Conservation (phyloP, 2,113 vertebrate genomes). For the Meriones unguiculatus region DNA sequence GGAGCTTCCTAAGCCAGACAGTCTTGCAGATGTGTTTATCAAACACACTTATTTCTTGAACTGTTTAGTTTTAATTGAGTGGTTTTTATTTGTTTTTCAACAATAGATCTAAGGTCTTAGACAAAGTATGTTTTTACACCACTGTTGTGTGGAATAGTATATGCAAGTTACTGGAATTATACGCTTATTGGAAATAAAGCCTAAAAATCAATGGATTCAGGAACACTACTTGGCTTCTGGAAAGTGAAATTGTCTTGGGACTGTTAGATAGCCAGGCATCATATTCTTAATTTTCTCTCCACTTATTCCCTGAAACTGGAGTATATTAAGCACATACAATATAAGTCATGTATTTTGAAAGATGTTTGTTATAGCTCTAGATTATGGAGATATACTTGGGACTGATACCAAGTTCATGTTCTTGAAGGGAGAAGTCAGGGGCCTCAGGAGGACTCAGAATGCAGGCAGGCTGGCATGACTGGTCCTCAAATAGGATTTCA, state of each 20-base stretch:
- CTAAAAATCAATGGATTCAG: neutral
- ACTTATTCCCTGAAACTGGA: neutral
- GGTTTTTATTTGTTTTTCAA: conserved; percentile 32
- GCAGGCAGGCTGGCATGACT: neutral
- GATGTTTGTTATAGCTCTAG: neutral
- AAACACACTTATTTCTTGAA: conserved; percentile 9
- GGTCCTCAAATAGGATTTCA: conserved; percentile 20
- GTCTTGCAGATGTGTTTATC: neutral
- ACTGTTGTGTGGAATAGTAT: neutral
- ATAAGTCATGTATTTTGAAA: neutral
- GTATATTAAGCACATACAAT: neutral
- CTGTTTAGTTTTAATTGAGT: conserved; percentile 27
- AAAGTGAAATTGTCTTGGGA: neutral
- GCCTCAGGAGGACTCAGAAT: neutral
- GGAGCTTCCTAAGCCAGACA: conserved; percentile 18
- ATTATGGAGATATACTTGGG: neutral
- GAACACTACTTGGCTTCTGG: neutral
- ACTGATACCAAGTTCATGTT: neutral
- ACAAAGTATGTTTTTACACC: neutral
- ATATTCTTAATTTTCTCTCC: neutral
- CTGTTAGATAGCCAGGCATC: no score
- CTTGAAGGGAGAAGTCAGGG: neutral
- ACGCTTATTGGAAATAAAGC: conserved; percentile 34
- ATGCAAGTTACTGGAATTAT: conserved; percentile 38
- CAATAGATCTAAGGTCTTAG: neutral